phyloP scores from a whole-genome alignment of 1,140 invertebrate species.

The Mycetomoellerius zeteki region DNA sequence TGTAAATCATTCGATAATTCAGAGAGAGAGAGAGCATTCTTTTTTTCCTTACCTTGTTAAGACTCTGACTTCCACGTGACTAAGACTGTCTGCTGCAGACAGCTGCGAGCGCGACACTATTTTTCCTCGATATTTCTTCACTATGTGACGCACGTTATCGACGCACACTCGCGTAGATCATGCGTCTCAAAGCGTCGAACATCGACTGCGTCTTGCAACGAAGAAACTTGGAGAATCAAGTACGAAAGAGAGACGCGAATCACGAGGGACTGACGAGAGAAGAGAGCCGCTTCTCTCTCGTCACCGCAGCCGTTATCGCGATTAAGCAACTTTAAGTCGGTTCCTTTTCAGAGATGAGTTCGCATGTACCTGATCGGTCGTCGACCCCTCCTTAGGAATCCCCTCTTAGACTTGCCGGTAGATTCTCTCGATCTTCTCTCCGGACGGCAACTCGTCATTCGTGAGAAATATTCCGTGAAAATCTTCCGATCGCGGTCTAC shows the following conservation, averaged over 20 bases:
- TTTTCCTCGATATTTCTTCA: constrained; percentile 25
- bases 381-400: constrained; percentile 19
- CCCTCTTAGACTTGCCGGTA: neutral
- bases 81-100: neutral
- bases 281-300: neutral
- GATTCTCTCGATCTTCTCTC: constrained; percentile 23
- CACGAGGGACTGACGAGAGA: neutral
- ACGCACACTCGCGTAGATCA: constrained; percentile 38
- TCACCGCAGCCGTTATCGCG: constrained; percentile 25
- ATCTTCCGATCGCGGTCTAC: neutral
- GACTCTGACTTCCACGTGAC: constrained; percentile 29
- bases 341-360: constrained; percentile 12
- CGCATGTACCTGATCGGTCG: constrained; percentile 24
- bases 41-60: constrained; percentile 18
- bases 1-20: neutral
- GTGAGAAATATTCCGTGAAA: constrained; percentile 5
- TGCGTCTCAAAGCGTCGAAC: neutral
- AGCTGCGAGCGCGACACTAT: constrained; percentile 23
- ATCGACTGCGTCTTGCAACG: constrained; percentile 28
- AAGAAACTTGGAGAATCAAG: constrained; percentile 18
- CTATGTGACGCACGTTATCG: constrained; percentile 25
- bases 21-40: neutral
- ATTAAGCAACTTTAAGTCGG: constrained; percentile 43
- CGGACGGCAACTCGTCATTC: neutral
- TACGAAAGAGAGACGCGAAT: constrained; percentile 3